Evolutionary conservation across 2,888 invertebrate species (phyloP), one percentile per base, ranked within the genome.

Genomic region (Bombyx huttoni): DNA sequence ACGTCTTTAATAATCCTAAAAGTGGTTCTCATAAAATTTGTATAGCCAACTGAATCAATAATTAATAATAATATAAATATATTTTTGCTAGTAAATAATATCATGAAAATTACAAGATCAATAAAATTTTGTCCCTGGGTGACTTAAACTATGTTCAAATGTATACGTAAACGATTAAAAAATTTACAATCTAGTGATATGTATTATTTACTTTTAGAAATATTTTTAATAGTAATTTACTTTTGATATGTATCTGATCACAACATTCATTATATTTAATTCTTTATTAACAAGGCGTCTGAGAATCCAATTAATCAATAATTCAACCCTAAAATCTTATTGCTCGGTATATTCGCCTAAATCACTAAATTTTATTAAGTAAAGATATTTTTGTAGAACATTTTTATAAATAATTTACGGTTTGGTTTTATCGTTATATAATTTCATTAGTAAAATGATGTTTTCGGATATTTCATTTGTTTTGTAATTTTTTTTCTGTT

Each of bases 141-240:
- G 40, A 40, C 40, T 8, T 10, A 40, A 1, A 10, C 12, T 10
- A 10, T 40, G 8, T 35, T 13, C 82, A 82, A 57, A 79, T 85
- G 79, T 85, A 85, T 83, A 84, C 78, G 82, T 86, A 86, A 83
- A 86, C 76, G 76, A 76, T 77, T 77, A 82, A 85, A 88, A 86
- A 78, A 72, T 66, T 84, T 84, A 81, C 60, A 51, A 49, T 53
- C 76, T 84, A 86, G 61, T 78, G 85, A 85, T 83, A 86, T 80
- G 79, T 79, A 68, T 76, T 70, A 69, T 67, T 75, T 78, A 74
- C 65, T 66, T 73, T 76, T 73, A 77, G 73, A 75, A 75, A 74
- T 70, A 63, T 55, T 53, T 51, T n/a, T n/a, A n/a, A n/a, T n/a
- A 47, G 35, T 40, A 50, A 49, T 47, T 53, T 52, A 62, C 57